Evolutionary conservation across 2,888 invertebrate species (phyloP), one percentile per base, ranked within the genome.

Genomic region (Embidobia sp.): DNA sequence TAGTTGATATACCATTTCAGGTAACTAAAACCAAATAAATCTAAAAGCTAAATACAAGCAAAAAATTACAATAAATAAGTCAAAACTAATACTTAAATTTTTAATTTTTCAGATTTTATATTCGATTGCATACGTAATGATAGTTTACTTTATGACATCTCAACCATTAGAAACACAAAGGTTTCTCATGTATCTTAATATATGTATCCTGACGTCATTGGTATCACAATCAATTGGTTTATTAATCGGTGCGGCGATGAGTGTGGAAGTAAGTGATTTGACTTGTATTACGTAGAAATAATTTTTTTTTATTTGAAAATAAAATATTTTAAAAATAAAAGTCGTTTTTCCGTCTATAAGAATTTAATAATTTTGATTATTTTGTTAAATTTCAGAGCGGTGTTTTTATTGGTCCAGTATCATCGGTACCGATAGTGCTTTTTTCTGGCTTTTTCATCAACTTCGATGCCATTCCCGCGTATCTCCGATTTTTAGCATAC

Each of bases 361-460:
- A n/a, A n/a, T n/a, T n/a, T n/a, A n/a, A n/a, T n/a, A n/a, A 18
- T 22, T 10, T 22, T 15, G 29, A 18, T 46, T 22, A 1, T 57
- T 67, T 72, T 13, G 1, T 18, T 35, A n/a, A n/a, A n/a, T n/a
- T 59, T 27, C 86, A 93, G 93, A 92, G 91, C 69, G 93, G 93
- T 2, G 92, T 93, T 48, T 93, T 93, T 84, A 90, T 94, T 77
- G 98, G 97, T 2, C 98, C 98, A 19, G 96, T 98, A 29, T 94
- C 96, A 74, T 95, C 95, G 55, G 97, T 98, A 80, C 98, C 98
- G 7, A 94, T 97, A 63, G 94, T 98, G 44, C 92, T 98, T 22
- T 98, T 98, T 91, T 97, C 97, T 26, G 98, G 98, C 4, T 98
- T 98, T 92, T 98, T 98, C 90, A 96, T 97, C 46, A 97, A 96